Conservation (phyloP, 92 coral and sea anemone genomes). For the Zoanthus solanderi region DNA sequence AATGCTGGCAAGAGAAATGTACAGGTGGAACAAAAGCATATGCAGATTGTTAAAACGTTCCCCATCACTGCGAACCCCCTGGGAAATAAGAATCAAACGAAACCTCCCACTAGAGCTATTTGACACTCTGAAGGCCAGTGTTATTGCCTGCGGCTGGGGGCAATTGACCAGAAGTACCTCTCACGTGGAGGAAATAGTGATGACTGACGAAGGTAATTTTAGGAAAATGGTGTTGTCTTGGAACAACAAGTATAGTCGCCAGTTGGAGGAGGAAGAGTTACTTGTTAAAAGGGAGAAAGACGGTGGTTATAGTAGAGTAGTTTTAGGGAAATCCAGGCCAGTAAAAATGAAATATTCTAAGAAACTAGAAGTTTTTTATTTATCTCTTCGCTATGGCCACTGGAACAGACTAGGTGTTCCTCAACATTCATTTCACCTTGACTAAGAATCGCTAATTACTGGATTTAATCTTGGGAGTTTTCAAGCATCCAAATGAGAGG, state of each 20-base stretch:
- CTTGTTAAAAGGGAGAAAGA: conserved; percentile 45
- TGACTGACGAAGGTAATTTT: conserved; percentile 40
- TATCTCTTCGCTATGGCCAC: conserved; percentile 58
- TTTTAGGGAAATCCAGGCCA: conserved; percentile 56
- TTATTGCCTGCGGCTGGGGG: conserved; percentile 37
- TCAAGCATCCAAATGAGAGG: conserved; percentile 17
- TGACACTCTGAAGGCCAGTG: conserved; percentile 25
- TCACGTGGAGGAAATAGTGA: conserved; percentile 50
- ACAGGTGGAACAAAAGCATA: conserved; percentile 58
- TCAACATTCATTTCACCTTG: conserved; percentile 26
- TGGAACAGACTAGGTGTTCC: conserved; percentile 66
- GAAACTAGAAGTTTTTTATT: conserved; percentile 57
- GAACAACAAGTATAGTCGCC: conserved; percentile 55
- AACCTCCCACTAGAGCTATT: conserved; percentile 51
- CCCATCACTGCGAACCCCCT: conserved; percentile 41
- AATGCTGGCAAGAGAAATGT: conserved; percentile 44
- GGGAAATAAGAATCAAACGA: conserved; percentile 40
- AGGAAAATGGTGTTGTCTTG: conserved; percentile 48
- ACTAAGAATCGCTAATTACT: background rate
- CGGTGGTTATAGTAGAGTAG: conserved; percentile 50
- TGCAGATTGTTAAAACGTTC: conserved; percentile 51
- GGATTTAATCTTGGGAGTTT: conserved; percentile 7
- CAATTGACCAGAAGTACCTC: conserved; percentile 47
- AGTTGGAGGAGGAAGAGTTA: conserved; percentile 42
- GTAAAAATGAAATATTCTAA: conserved; percentile 56